Base-by-base conservation (phyloP, 2,113 vertebrate genomes). In the Xyliphius kryptos region DNA sequence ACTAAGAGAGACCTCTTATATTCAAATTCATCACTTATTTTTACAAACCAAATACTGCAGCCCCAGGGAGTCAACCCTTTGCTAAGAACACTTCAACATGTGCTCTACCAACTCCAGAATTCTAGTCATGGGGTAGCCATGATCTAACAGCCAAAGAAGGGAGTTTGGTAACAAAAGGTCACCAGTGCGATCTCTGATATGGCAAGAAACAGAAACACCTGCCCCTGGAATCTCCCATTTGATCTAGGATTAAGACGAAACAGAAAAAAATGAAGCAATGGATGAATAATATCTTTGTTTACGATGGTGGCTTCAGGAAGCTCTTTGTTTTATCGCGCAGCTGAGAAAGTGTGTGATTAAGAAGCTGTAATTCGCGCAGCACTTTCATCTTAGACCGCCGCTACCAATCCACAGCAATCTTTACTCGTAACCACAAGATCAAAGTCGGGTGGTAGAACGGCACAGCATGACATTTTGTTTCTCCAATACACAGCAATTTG, bases 281-380 rank as follows among this genome's bases (percentile, higher is more conserved):
- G 32, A 15, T 2, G 14, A 53, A 53, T 5, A 10, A 46, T 40
- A 21, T 10, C 3, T 50, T 51, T 60, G 55, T 55, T 36, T 13
- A 20, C 15, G 22, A 32, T 9, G 1, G n/a, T 10, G 21, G 21
- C 50, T 52, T 2, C 6, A 2, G 21, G 10, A 26, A 52, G 15
- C 16, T 19, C 44, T 50, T 40, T 22, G 59, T 38, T 37, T 38
- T 9, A n/a, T 43, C 9, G 3, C 9, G 6, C 41, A 21, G 14
- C 2, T 6, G 2, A 52, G 44, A 13, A 26, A 61, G 21, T 9
- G 1, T 20, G 14, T 16, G 20, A 19, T 7, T 16, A 38, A 22
- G 11, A 11, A 50, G 11, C 63, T 66, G 47, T 61, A 57, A 74
- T 71, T 61, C 43, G 54, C 26, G 53, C 43, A 55, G 54, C 36